These are phyloP conservation scores for Apocrypta bakeri DNA, from an alignment of 1,140 invertebrate species.

Conservation along the genomic window DNA sequence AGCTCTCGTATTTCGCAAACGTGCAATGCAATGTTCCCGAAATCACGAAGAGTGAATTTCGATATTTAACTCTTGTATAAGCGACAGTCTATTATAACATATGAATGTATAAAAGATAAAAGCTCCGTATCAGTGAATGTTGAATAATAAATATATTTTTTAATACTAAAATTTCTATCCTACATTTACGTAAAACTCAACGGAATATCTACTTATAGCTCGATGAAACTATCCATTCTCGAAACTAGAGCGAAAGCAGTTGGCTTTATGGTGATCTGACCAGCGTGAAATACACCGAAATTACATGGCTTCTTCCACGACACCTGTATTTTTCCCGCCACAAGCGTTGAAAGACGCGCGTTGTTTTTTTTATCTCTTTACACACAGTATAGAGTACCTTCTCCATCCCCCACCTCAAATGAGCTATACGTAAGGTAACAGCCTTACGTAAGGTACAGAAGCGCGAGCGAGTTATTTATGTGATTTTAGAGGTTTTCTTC, in stretches of 20 bases:
- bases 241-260: constrained; percentile 20
- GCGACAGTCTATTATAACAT: too few relatives aligned
- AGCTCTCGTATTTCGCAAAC: too few relatives aligned
- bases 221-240: too few relatives aligned
- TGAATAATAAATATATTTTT: too few relatives aligned
- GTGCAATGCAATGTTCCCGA: too few relatives aligned
- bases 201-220: too few relatives aligned
- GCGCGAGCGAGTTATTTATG: constrained; percentile 69
- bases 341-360: neutral
- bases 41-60: too few relatives aligned
- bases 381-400: neutral
- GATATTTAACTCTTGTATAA: too few relatives aligned
- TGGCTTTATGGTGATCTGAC: neutral
- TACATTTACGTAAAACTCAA: too few relatives aligned
- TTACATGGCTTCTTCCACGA: constrained; percentile 46
- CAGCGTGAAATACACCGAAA: constrained; percentile 31
- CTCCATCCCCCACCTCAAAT: neutral
- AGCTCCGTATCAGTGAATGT: too few relatives aligned
- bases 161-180: too few relatives aligned
- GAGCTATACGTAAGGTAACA: neutral
- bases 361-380: neutral
- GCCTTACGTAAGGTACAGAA: constrained; percentile 62
- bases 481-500: constrained; percentile 74
- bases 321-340: constrained; percentile 38
- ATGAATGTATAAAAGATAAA: too few relatives aligned